Evolutionary conservation across 2,888 invertebrate genomes (phyloP).

Genomic region (Creontiades dilutus): DNA sequence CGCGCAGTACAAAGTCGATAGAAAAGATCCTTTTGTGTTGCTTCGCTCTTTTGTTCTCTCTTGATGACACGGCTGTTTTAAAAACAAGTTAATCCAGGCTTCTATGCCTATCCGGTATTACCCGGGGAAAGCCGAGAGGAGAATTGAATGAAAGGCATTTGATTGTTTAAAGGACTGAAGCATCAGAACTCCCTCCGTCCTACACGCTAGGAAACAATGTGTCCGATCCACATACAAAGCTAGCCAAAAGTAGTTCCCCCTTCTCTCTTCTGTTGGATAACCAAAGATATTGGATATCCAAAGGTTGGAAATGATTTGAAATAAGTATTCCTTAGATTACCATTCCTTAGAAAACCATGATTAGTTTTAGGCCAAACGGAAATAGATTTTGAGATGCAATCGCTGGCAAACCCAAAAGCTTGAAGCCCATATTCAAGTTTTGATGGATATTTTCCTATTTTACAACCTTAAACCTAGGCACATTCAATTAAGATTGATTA

Average conservation of each 20-base stretch:
- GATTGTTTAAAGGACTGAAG: constrained; percentile 1
- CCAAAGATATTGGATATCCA: too few species aligned
- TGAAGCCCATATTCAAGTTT: too few species aligned
- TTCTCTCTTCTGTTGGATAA: too few species aligned
- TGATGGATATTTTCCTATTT: too few species aligned
- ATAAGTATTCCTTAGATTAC: neutral
- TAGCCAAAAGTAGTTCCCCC: too few species aligned
- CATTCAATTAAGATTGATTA: too few species aligned
- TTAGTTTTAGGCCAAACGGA: too few species aligned
- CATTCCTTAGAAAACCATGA: too few species aligned
- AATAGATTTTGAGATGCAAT: too few species aligned
- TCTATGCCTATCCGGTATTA: constrained; percentile 23
- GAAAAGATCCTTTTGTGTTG: constrained; percentile 30
- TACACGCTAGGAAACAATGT: neutral
- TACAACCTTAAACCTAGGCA: too few species aligned
- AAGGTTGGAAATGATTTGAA: neutral
- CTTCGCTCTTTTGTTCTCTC: neutral
- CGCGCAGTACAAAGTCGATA: constrained; percentile 19
- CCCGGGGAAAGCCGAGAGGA: neutral
- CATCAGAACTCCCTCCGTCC: neutral
- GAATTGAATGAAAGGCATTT: neutral
- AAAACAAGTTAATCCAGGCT: constrained; percentile 6
- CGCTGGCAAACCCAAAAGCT: too few species aligned
- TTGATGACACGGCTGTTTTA: constrained; percentile 4
- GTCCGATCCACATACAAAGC: neutral